Percentiles rank a stretch among this genome's conserved stretches.
phyloP scores from a whole-genome alignment of 2,113 vertebrate genomes.

The Alectura lathami region DNA sequence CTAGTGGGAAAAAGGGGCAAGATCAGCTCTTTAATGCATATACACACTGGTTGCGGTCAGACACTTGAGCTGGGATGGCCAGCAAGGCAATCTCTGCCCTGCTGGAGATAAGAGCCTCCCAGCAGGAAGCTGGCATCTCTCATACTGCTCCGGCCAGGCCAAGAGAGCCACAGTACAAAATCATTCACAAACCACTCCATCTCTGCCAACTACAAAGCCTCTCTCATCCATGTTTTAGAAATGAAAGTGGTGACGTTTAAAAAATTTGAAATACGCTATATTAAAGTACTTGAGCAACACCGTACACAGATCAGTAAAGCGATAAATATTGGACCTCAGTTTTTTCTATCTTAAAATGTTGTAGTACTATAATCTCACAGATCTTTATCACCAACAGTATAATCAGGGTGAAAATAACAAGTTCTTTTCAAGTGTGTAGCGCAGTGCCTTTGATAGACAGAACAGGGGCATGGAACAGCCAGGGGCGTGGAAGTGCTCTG shows the following conservation, averaged over 20 bases:
- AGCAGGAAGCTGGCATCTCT: not conserved
- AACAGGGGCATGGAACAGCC: not conserved
- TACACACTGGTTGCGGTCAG: not conserved
- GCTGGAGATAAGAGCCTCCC: not conserved
- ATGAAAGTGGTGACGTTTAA: not conserved
- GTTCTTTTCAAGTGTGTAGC: not conserved
- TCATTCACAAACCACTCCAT: not conserved
- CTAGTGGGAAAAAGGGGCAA: not conserved
- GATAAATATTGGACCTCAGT: not conserved
- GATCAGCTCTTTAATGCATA: not conserved
- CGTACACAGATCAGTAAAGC: not conserved
- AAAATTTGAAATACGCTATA: fast-evolving
- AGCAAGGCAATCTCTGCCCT: not conserved
- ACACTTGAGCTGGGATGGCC: not conserved
- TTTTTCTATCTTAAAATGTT: not conserved
- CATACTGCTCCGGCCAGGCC: not conserved
- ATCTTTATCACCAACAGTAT: not conserved
- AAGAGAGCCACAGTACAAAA: not conserved
- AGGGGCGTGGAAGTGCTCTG: not conserved
- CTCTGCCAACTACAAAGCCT: not conserved
- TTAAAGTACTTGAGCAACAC: not conserved
- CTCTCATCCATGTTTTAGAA: not conserved
- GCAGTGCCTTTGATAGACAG: not conserved
- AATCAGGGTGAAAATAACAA: not conserved
- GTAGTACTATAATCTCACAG: not conserved